Base-by-base conservation (phyloP, 2,888 invertebrate species). In the Adineta ricciae region DNA sequence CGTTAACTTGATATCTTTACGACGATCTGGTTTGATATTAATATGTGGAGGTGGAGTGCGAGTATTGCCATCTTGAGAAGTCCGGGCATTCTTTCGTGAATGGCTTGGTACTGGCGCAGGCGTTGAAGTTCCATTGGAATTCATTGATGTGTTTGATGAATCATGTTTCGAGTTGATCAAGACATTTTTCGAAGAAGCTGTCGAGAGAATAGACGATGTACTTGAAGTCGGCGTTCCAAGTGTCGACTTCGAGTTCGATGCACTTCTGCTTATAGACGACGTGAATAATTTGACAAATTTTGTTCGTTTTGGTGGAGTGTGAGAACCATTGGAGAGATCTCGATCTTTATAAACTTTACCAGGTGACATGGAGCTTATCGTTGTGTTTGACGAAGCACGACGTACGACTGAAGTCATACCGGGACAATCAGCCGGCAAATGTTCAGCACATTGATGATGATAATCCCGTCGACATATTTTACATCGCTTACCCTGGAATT, bases 401-500 rank as follows among this genome's bases (percentile, higher is more conserved):
- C 78, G 41, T 14, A 38, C 32, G 0, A 41, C 41, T 38, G 78
- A 24, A 41, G 11, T 0, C 11, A 1, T 0, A 78, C 41, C 41
- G 14, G 78, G 78, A 78, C 78, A 78, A 41, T 78, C 78, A 41
- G 78, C 24, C 24, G 78, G 78, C 41, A 78, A 41, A 78, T 78
- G 78, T 41, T 38, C 78, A 78, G 78, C 78, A 78, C 78, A 78
- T 78, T 78, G 78, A 78, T 78, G 78, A 78, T 78, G 78, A 78
- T 19, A 78, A n/a, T 78, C 41, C 9, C 41, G 38, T 41, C 38
- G 19, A 41, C 78, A 78, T 14, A n/a, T 3, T 78, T 78, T 78
- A 78, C 78, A 78, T 78, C 78, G 78, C 41, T 78, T 78, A n/a
- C 78, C 78, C 78, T 78, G 14, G 5, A 3, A 27, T 27, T n/a